Conservation (phyloP, 2,797 vertebrate genomes). For the Hydrophis major region DNA sequence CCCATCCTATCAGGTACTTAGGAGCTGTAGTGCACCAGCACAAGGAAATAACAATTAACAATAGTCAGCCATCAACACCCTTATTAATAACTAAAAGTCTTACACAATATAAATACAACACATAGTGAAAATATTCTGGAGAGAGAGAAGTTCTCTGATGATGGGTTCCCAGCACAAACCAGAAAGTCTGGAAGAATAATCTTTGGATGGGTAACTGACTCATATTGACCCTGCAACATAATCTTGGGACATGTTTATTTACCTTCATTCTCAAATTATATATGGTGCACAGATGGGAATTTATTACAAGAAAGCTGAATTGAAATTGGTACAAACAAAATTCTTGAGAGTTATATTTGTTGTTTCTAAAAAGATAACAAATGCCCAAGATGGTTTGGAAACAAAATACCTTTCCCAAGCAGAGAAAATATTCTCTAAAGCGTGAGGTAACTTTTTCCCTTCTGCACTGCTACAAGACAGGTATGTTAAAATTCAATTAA, state of each 20-base stretch:
- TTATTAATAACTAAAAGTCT: not conserved
- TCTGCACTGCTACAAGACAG: not conserved
- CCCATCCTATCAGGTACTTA: not conserved
- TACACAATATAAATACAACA: not conserved
- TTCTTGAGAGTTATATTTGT: not conserved
- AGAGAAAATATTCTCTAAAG: not conserved
- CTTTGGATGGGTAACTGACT: not conserved
- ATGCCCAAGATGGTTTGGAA: not conserved
- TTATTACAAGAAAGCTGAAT: not conserved
- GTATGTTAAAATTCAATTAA: not conserved
- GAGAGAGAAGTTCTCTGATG: not conserved
- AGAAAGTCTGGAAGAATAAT: not conserved
- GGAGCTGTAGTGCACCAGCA: not conserved
- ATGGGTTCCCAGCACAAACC: not conserved
- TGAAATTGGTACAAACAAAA: not conserved
- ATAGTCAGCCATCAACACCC: not conserved
- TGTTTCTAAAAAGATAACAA: not conserved
- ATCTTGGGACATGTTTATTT: not conserved
- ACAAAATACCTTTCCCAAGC: not conserved
- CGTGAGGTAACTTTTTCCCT: not conserved
- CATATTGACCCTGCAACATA: not conserved
- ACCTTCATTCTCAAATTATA: not conserved
- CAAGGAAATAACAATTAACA: not conserved
- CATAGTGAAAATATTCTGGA: not conserved
- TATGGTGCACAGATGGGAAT: not conserved